Conservation (phyloP, 2,888 invertebrate genomes). For the Drosophila rellima region DNA sequence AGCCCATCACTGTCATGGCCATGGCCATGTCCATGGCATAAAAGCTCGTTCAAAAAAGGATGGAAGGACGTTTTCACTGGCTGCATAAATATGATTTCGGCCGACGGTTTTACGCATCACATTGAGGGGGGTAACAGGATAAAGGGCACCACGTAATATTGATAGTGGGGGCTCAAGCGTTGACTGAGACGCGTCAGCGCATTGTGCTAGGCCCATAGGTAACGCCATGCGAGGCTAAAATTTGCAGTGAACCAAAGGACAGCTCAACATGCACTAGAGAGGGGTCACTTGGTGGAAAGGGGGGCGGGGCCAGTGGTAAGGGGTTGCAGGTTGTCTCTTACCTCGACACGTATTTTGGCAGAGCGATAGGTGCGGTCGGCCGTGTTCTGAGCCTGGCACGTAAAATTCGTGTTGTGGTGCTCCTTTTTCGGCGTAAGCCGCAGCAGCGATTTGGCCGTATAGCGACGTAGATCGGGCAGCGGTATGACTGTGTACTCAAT, state of each 20-base stretch:
- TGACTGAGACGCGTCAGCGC: conserved; percentile 64
- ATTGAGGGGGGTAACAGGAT: neutral
- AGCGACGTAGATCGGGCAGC: conserved; percentile 92
- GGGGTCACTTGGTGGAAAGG: neutral
- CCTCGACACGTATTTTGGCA: conserved; percentile 93
- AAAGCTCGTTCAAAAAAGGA: conserved; percentile 55
- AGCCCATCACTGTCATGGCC: conserved; percentile 69
- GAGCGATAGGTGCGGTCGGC: conserved; percentile 94
- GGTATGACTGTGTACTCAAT: conserved; percentile 92
- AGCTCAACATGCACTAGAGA: conserved; percentile 1
- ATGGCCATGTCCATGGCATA: conserved; percentile 40
- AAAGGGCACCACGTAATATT: conserved; percentile 51
- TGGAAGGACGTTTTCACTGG: neutral
- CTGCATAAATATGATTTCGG: conserved; percentile 41
- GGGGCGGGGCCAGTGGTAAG: neutral
- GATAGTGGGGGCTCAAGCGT: conserved; percentile 67
- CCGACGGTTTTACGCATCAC: conserved; percentile 13
- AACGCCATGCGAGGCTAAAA: conserved; percentile 36
- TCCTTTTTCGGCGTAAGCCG: conserved; percentile 94
- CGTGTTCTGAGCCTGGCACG: conserved; percentile 96
- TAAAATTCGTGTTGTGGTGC: conserved; percentile 96
- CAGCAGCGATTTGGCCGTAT: conserved; percentile 93
- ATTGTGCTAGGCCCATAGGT: conserved; percentile 53
- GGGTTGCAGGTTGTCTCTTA: conserved; percentile 83
- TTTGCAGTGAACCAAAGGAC: conserved; percentile 46